Evolutionary conservation across 2,113 vertebrate species (phyloP).

Genomic region (Nycticryphes semicollaris): DNA sequence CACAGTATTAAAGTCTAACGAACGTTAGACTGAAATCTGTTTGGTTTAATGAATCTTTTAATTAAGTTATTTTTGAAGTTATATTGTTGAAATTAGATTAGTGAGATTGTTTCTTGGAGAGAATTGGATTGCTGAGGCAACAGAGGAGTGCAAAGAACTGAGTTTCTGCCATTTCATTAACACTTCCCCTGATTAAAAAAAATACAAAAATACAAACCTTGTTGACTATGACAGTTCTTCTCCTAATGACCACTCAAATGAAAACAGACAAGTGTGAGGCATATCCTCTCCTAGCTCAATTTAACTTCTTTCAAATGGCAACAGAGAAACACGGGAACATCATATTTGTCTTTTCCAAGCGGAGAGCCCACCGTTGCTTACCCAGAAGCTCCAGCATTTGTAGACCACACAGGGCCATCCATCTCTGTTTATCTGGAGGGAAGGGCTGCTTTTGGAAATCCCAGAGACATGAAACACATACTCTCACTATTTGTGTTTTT

Average conservation of each 20-base stretch:
- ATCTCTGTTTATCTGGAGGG: not conserved
- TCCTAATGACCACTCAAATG: not conserved
- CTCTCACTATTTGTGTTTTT: not conserved
- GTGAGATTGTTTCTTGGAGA: not conserved
- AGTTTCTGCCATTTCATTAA: not conserved
- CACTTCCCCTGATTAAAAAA: not conserved
- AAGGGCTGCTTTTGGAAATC: not conserved
- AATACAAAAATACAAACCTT: not conserved
- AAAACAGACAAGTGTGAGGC: not conserved
- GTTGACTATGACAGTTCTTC: not conserved
- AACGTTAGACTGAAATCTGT: not conserved
- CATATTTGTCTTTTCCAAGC: not conserved
- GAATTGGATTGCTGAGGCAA: not conserved
- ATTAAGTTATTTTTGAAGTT: constrained; percentile 25
- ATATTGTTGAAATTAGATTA: not conserved
- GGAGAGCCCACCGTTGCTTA: not conserved
- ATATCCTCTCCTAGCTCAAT: not conserved
- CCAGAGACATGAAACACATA: not conserved
- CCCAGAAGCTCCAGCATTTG: not conserved
- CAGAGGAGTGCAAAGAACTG: not conserved
- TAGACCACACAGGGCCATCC: not conserved
- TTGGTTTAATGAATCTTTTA: constrained; percentile 13
- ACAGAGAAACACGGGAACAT: not conserved
- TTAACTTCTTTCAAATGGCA: not conserved
- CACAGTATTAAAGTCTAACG: not conserved